Evolutionary conservation across 1,140 invertebrate species (phyloP), one percentile per base, ranked within the genome.

Genomic region (Bombus soroeensis): DNA sequence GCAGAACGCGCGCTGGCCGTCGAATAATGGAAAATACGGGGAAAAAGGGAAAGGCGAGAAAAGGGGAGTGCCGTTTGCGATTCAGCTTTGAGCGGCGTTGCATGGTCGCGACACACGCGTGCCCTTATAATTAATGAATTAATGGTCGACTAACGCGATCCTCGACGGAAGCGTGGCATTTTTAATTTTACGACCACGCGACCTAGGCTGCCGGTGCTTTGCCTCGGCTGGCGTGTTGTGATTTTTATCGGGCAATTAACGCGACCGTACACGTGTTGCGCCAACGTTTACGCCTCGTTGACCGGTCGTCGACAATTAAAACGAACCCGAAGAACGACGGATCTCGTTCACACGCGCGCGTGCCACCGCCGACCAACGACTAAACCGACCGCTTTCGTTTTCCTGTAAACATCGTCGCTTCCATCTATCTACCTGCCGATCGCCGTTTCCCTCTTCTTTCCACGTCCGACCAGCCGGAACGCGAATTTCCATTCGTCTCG

Each of bases 241-340:
- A 95, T 95, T 95, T 95, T 95, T 95, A 95, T 95, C 95, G 94
- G 92, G 93, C 94, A 95, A 95, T 95, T 95, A 95, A 95, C 94
- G 93, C 94, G 93, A 94, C 92, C 90, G 89, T 93, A 93, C 94
- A 93, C 94, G 93, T 93, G 93, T 94, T 93, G 93, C 93, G 92
- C 91, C 90, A 93, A 91, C 93, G 91, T 94, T 94, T 93, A 92
- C 92, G 92, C 93, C 89, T 91, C 84, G 90, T 88, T 91, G 86
- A 89, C 80, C 91, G 89, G 90, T 89, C 93, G 93, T 77, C 88
- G 85, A 87, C 93, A 91, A 94, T 93, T 93, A 92, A 91, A 93
- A 90, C 91, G 83, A 86, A 88, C 87, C 74, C 87, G 83, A 91
- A 86, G 89, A 92, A 90, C 80, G 86, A 34, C 87, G 59, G 59